These are phyloP conservation scores for Brachyrhaphis roseni DNA, from an alignment of 2,797 vertebrate species.

Conservation along the genomic window DNA sequence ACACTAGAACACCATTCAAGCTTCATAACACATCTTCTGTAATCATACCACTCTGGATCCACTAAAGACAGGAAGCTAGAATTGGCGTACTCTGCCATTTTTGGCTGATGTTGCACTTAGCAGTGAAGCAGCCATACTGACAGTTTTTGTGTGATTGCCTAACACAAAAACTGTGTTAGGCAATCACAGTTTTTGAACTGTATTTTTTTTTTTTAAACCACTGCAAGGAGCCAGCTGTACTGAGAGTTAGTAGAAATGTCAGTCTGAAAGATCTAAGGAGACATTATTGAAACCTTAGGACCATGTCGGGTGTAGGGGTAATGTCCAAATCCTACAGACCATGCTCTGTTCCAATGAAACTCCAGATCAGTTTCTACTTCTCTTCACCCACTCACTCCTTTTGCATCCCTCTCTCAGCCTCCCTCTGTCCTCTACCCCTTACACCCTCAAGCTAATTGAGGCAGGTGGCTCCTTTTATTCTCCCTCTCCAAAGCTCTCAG, in stretches of 20 bases:
- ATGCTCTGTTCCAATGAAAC: neutral
- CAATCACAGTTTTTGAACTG: neutral
- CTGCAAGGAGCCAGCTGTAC: neutral
- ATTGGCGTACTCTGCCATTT: neutral
- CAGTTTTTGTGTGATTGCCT: too few species aligned
- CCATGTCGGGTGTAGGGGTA: neutral
- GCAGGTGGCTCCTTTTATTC: constrained; percentile 75
- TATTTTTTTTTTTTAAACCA: neutral
- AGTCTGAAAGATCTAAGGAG: neutral
- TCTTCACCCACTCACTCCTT: constrained; percentile 42
- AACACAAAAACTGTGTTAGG: too few species aligned
- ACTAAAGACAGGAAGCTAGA: neutral
- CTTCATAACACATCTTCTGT: neutral
- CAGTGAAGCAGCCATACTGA: neutral
- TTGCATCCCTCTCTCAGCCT: constrained; percentile 52
- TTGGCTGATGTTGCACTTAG: neutral
- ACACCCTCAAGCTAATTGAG: constrained; percentile 67
- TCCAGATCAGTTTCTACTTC: constrained; percentile 7
- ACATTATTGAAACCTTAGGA: neutral
- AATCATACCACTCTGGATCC: neutral
- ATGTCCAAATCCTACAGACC: neutral
- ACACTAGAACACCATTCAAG: neutral
- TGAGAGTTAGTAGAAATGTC: neutral
- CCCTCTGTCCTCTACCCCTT: constrained; percentile 53
- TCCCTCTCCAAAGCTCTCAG: constrained; percentile 62